phyloP scores from a whole-genome alignment of 1,140 invertebrate species.

The Mactra quadrangularis region DNA sequence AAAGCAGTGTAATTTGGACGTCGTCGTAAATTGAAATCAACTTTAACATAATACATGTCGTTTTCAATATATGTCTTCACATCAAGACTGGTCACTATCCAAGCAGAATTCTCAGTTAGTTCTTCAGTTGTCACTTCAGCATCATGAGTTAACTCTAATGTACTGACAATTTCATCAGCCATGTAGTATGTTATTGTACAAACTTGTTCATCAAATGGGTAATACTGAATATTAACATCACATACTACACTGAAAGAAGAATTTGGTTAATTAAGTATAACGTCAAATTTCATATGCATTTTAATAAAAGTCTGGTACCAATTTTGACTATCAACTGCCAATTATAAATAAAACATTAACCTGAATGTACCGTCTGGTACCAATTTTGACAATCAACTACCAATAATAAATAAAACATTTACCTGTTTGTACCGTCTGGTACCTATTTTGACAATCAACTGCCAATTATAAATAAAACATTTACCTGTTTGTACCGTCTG shows the following conservation, averaged over 20 bases:
- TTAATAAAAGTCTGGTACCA: no score
- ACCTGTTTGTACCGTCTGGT: no score
- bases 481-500: no score
- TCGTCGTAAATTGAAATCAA: conserved; percentile 17
- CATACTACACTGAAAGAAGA: conserved; percentile 37
- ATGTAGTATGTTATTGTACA: conserved; percentile 41
- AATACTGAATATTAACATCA: conserved; percentile 50
- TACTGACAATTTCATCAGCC: conserved; percentile 12
- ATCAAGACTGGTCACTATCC: background rate
- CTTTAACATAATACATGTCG: conserved; percentile 10
- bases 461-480: no score
- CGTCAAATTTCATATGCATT: no score
- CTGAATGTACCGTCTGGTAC: no score
- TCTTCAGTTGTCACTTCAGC: background rate
- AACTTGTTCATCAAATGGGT: conserved; percentile 49
- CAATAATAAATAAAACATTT: no score
- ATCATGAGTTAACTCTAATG: background rate
- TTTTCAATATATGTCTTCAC: background rate
- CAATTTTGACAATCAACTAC: no score
- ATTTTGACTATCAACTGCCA: no score
- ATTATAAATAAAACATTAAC: no score
- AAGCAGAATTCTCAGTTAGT: conserved; percentile 33
- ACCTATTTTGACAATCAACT: no score
- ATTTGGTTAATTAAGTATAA: no score
- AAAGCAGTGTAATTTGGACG: conserved; percentile 26